Conservation (phyloP, 2,113 vertebrate species). For the Meriones unguiculatus region DNA sequence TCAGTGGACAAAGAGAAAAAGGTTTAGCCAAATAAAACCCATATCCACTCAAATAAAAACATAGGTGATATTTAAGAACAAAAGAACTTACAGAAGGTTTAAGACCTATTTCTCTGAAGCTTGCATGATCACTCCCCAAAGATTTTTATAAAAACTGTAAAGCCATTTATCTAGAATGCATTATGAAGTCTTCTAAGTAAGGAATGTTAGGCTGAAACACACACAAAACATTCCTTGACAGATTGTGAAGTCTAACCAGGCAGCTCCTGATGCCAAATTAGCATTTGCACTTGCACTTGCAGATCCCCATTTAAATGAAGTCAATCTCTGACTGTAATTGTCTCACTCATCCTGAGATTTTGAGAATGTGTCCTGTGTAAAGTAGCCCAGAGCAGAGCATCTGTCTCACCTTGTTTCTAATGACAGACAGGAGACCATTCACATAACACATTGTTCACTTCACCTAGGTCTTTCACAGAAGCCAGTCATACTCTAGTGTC, state of each 20-base stretch:
- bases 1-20: neutral
- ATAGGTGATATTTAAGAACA: constrained; percentile 14
- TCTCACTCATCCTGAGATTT: constrained; percentile 34
- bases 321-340: constrained; percentile 51
- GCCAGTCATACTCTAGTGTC: neutral
- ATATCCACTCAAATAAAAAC: constrained; percentile 29
- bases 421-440: neutral
- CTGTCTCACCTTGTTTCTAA: constrained; percentile 22
- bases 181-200: constrained; percentile 11
- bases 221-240: neutral
- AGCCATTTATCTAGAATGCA: neutral
- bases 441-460: constrained; percentile 38
- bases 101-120: constrained; percentile 32
- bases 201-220: neutral
- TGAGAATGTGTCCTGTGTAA: constrained; percentile 27
- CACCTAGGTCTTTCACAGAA: constrained; percentile 31
- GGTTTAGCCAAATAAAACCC: constrained; percentile 11
- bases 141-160: constrained; percentile 39
- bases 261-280: constrained; percentile 55
- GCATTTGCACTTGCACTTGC: neutral
- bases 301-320: constrained; percentile 56
- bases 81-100: neutral
- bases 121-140: neutral
- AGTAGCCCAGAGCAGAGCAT: neutral
- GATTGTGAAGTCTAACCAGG: constrained; percentile 19